Evolutionary conservation across 1,140 invertebrate species (phyloP).

Genomic region (Apis mellifera): DNA sequence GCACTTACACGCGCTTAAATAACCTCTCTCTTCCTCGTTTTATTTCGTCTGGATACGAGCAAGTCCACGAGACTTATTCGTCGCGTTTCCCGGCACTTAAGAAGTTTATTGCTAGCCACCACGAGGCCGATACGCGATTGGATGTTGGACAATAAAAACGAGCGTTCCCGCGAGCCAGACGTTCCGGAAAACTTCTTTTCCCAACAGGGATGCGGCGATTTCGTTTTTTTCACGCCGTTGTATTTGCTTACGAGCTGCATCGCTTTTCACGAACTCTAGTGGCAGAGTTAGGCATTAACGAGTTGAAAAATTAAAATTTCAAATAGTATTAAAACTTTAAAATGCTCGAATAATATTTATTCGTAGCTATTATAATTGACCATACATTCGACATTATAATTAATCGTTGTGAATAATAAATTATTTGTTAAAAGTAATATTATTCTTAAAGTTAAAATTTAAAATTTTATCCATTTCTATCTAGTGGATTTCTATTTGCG

Average conservation of each 20-base stretch:
- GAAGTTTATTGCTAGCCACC: constrained; percentile 24
- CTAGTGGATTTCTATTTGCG: too few species aligned
- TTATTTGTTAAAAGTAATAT: too few species aligned
- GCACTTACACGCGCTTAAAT: neutral
- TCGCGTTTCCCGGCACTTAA: constrained; percentile 18
- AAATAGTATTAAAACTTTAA: too few species aligned
- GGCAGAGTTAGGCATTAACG: too few species aligned
- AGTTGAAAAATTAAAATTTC: too few species aligned
- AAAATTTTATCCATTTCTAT: too few species aligned
- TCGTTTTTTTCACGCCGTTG: neutral
- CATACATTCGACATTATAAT: too few species aligned
- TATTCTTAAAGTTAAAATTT: too few species aligned
- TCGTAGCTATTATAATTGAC: too few species aligned
- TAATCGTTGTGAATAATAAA: too few species aligned
- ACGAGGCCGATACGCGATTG: constrained; percentile 3
- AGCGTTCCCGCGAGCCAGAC: neutral
- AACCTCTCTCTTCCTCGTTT: neutral
- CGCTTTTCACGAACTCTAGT: neutral
- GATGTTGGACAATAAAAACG: constrained; percentile 7
- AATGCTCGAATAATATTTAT: too few species aligned
- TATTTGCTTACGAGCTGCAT: neutral
- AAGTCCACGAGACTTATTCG: neutral
- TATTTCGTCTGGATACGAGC: neutral
- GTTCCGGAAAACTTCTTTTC: constrained; percentile 9
- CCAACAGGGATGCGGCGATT: neutral